Percentiles rank a stretch among this genome's conserved stretches.
Conservation (phyloP, 2,888 invertebrate genomes). For the Folsomia manolachei region DNA sequence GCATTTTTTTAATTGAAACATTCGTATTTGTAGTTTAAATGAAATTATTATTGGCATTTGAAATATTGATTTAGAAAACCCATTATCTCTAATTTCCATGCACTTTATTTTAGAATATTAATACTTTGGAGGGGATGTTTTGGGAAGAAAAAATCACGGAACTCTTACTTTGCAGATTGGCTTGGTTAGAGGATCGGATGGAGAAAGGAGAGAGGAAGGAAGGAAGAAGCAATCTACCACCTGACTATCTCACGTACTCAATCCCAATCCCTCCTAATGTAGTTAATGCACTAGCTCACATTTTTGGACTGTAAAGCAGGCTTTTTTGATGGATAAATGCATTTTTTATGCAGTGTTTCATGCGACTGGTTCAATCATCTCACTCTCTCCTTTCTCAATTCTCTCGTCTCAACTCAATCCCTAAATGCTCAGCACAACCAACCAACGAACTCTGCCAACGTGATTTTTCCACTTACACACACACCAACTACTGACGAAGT, state of each 20-base stretch:
- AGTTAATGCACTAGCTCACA: constrained; percentile 30
- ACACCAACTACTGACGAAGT: constrained; percentile 6
- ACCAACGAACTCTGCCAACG: constrained; percentile 22
- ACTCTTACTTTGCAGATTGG: too few relatives aligned
- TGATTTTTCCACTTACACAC: not conserved
- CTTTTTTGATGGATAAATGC: constrained; percentile 46
- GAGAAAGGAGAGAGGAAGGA: not conserved
- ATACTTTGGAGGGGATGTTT: too few relatives aligned
- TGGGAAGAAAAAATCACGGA: too few relatives aligned
- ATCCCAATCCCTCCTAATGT: constrained; percentile 30
- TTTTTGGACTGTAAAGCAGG: constrained; percentile 9
- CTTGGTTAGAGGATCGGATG: too few relatives aligned
- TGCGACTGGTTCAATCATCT: constrained; percentile 21
- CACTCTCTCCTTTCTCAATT: too few relatives aligned
- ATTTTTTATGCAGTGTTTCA: constrained; percentile 47
- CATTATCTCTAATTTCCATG: too few relatives aligned
- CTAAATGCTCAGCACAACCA: not conserved
- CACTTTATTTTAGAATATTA: too few relatives aligned
- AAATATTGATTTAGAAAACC: too few relatives aligned
- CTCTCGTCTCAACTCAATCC: too few relatives aligned
- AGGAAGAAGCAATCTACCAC: constrained; percentile 2
- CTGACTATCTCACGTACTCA: constrained; percentile 21
- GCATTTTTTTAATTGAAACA: too few relatives aligned
- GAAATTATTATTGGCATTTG: too few relatives aligned
- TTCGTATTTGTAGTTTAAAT: too few relatives aligned